A percentile compares a stretch with the other conserved stretches of the same genome.
Evolutionary conservation across 2,888 invertebrate species (phyloP).

Genomic region (Drosophila bunnanda): DNA sequence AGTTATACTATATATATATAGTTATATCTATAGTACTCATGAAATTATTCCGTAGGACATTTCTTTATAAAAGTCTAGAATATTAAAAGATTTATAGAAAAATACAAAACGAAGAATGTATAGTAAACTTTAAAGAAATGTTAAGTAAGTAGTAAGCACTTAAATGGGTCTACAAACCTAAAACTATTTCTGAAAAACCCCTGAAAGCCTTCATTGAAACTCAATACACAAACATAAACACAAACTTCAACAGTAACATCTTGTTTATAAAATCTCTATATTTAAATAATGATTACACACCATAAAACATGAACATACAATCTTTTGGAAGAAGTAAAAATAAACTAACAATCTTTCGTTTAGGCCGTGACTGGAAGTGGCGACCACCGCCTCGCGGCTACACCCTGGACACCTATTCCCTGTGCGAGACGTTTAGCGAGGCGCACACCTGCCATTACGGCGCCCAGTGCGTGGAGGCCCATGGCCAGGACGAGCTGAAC

Average conservation of each 20-base stretch:
- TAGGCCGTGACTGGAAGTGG: constrained; percentile 88
- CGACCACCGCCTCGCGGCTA: constrained; percentile 89
- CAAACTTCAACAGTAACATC: background rate
- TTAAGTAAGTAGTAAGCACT: too few species aligned
- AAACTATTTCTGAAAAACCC: background rate
- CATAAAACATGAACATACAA: constrained; percentile 1
- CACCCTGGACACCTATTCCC: constrained; percentile 87
- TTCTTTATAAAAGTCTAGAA: too few species aligned
- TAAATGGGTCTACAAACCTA: background rate
- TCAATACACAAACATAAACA: background rate
- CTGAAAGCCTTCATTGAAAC: background rate
- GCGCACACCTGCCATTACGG: constrained; percentile 88
- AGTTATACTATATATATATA: too few species aligned
- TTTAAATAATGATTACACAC: constrained; percentile 10
- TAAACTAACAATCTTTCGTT: constrained; percentile 1
- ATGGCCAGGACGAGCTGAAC: constrained; percentile 88
- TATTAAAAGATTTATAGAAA: too few species aligned
- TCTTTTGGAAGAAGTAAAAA: constrained; percentile 12
- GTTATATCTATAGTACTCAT: too few species aligned
- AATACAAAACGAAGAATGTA: too few species aligned
- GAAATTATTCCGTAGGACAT: too few species aligned
- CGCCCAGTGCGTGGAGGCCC: constrained; percentile 90
- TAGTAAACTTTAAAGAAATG: too few species aligned
- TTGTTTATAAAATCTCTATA: background rate
- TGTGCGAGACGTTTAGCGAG: constrained; percentile 87